Base-by-base conservation (phyloP, 2,888 invertebrate genomes). In the Epsilonema sp. region DNA sequence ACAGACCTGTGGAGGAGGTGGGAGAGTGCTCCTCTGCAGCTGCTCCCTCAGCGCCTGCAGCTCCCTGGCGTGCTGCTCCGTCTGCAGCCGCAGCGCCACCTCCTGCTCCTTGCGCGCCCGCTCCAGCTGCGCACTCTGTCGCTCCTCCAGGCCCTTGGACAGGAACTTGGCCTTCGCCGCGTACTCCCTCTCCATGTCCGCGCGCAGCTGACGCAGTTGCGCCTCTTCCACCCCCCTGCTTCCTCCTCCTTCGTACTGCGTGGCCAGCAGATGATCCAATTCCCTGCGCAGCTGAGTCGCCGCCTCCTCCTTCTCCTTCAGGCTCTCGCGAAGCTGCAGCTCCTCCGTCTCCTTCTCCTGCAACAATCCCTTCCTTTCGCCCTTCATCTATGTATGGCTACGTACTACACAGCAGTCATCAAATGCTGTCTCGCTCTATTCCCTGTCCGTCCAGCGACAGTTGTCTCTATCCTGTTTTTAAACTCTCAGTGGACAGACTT, bases 71-170 rank as follows among this genome's bases (percentile, higher is more conserved):
- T 45, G 26, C 8, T 3, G 20, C 5, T 38, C n/a, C 20, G 19
- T 5, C n/a, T 16, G n/a, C n/a, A 31, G 23, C 3, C 45, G 22
- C 20, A 45, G 23, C 21, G 37, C 45, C 5, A 45, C 38, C 25
- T 45, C 38, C 16, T 37, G 25, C 38, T 45, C 45, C 45, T 45
- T 45, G 38, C 20, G 22, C 3, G 23, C 36, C 3, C 45, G 37
- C 2, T 5, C 31, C 22, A 45, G 3, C 5, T n/a, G 16, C 37
- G 37, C 45, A 3, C 24, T 13, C 3, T 45, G 45, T 22, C 26
- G 5, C 45, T 38, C 39, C 23, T 45, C 45, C 25, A 45, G n/a
- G n/a, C 45, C 45, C 20, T 38, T 38, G 24, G 38, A 22, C n/a
- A 45, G 38, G n/a, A 37, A 5, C 5, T 4, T 11, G 19, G 38